Evolutionary conservation across 2,888 invertebrate genomes (phyloP).

Genomic region (Lithophane ornitopus): DNA sequence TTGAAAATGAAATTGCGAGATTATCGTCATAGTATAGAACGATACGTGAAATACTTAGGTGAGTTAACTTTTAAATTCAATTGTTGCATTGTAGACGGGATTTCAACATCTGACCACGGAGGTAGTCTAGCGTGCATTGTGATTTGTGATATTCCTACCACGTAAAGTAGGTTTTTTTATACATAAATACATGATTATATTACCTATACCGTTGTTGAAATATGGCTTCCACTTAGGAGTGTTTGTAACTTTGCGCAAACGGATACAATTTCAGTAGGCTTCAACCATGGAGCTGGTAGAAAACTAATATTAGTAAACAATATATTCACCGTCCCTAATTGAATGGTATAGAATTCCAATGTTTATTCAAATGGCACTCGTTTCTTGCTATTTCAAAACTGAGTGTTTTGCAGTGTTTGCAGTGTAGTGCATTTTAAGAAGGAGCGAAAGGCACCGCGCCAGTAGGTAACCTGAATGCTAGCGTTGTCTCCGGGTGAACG

Average conservation of each 20-base stretch:
- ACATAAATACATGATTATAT: not conserved
- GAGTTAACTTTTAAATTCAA: slow-evolving; percentile 16
- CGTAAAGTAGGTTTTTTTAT: slow-evolving; percentile 22
- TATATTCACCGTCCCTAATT: slow-evolving; percentile 19
- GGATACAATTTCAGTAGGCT: slow-evolving; percentile 31
- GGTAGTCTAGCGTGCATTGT: slow-evolving; percentile 26
- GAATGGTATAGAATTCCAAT: slow-evolving; percentile 25
- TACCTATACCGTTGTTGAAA: slow-evolving; percentile 26
- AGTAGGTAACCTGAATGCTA: slow-evolving; percentile 80
- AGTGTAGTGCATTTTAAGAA: slow-evolving; percentile 67
- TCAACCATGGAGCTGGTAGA: not conserved
- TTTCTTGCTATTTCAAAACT: slow-evolving; percentile 39
- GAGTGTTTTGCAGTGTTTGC: slow-evolving; percentile 49
- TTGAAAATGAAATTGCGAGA: not conserved
- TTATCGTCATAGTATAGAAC: not conserved
- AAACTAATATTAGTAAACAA: slow-evolving; percentile 19
- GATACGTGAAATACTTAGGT: not conserved
- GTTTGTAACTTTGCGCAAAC: slow-evolving; percentile 29
- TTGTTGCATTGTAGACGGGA: slow-evolving; percentile 18
- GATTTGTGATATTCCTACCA: slow-evolving; percentile 39
- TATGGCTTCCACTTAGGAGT: slow-evolving; percentile 4
- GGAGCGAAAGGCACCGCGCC: slow-evolving; percentile 64
- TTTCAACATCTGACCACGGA: slow-evolving; percentile 46
- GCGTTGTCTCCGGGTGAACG: slow-evolving; percentile 79
- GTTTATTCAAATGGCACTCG: slow-evolving; percentile 5